Conservation (phyloP, 2,888 invertebrate genomes). For the Bhutanitis thaidina region DNA sequence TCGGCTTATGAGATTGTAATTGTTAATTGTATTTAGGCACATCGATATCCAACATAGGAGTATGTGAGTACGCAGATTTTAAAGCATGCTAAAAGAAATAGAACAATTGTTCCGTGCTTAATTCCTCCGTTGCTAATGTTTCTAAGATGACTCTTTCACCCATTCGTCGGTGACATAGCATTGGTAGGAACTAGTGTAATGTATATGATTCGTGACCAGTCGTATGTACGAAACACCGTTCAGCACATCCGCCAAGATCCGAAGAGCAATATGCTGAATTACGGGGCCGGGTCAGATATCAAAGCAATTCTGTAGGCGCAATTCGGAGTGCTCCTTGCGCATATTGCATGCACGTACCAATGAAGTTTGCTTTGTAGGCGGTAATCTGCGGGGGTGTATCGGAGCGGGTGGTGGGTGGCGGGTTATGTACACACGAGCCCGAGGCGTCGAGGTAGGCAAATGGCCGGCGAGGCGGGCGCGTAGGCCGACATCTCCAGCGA, state of each 20-base stretch:
- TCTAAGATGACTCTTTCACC: no score
- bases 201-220: slow-evolving; percentile 56
- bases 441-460: slow-evolving; percentile 80
- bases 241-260: slow-evolving; percentile 54
- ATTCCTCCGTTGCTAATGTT: no score
- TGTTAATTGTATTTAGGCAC: no score
- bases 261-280: slow-evolving; percentile 31
- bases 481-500: slow-evolving; percentile 76
- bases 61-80: no score
- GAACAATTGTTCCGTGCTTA: no score
- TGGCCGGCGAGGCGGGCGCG: slow-evolving; percentile 75
- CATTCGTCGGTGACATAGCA: background rate
- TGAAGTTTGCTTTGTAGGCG: slow-evolving; percentile 80
- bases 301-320: slow-evolving; percentile 69
- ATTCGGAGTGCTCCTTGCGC: slow-evolving; percentile 75
- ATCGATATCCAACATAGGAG: no score
- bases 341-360: slow-evolving; percentile 80
- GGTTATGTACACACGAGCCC: slow-evolving; percentile 78
- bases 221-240: slow-evolving; percentile 39
- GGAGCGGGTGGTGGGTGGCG: slow-evolving; percentile 66
- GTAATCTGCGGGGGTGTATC: slow-evolving; percentile 77
- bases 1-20: no score
- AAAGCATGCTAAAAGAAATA: no score
- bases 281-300: slow-evolving; percentile 55
- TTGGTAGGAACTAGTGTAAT: no score